Evolutionary conservation across 2,113 vertebrate species (phyloP).

Genomic region (Tychaedon coryphoeus): DNA sequence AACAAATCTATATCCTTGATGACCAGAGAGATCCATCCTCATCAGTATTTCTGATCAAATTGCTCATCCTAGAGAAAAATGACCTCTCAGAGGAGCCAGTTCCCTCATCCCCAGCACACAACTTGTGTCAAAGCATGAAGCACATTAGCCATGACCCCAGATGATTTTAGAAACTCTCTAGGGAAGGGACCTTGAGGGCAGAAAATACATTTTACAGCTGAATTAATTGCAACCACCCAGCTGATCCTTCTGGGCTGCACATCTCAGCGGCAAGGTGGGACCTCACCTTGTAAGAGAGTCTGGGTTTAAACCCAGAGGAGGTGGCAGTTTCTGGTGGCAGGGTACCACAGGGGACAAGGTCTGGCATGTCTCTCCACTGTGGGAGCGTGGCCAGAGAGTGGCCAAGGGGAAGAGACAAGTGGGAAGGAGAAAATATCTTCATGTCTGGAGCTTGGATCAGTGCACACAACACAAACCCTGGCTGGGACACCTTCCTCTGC

Average conservation of each 20-base stretch:
- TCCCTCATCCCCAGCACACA: neutral
- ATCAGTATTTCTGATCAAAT: neutral
- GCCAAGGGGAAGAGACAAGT: neutral
- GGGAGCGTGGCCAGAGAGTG: accelerated
- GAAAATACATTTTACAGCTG: neutral
- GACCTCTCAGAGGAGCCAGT: neutral
- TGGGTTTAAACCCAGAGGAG: neutral
- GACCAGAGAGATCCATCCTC: neutral
- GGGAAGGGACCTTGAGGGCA: neutral
- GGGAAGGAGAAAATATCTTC: neutral
- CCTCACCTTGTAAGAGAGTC: neutral
- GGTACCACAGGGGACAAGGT: neutral
- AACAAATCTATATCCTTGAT: neutral
- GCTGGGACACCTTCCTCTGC: neutral
- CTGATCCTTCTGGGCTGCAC: neutral
- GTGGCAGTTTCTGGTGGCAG: neutral
- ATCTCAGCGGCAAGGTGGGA: neutral
- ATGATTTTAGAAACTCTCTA: neutral
- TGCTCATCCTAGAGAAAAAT: neutral
- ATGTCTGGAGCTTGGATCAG: neutral
- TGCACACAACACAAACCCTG: neutral
- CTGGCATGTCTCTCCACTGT: accelerated
- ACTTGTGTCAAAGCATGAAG: neutral
- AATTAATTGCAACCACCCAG: neutral
- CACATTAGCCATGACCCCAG: neutral